Conservation (phyloP, 2,113 vertebrate species). For the Paramisgurnus dabryanus region DNA sequence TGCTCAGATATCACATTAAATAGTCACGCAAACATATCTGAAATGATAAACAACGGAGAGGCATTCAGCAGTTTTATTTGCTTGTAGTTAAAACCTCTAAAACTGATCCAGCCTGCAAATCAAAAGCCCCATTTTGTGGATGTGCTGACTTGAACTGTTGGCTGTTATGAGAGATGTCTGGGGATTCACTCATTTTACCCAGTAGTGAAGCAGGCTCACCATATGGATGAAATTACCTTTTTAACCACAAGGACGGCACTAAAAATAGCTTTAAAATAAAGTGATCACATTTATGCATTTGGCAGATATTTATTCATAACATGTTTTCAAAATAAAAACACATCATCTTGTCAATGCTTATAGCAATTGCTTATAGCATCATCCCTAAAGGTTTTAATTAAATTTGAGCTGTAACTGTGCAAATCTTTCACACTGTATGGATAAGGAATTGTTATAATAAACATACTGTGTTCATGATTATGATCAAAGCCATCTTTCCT, state of each 20-base stretch:
- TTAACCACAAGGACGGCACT: background rate
- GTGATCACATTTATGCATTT: too few relatives aligned
- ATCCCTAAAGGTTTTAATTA: background rate
- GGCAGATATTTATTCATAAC: too few relatives aligned
- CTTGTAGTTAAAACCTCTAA: background rate
- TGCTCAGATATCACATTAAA: too few relatives aligned
- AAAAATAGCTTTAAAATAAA: background rate
- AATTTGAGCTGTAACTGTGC: background rate
- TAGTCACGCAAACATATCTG: too few relatives aligned
- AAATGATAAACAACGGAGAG: too few relatives aligned
- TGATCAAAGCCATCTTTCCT: background rate
- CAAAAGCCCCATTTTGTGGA: background rate
- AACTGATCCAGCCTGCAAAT: background rate
- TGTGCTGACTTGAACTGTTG: conserved; percentile 3
- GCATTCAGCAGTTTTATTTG: background rate
- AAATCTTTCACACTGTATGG: background rate
- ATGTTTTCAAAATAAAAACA: too few relatives aligned
- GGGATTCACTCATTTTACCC: conserved; percentile 1
- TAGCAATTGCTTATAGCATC: too few relatives aligned
- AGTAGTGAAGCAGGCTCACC: conserved; percentile 9
- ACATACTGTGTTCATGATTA: conserved; percentile 3
- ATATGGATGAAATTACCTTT: background rate
- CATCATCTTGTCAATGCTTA: too few relatives aligned
- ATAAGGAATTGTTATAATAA: background rate
- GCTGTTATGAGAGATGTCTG: background rate